Conservation (phyloP, 2,113 vertebrate genomes). For the Mionectes macconnelli region DNA sequence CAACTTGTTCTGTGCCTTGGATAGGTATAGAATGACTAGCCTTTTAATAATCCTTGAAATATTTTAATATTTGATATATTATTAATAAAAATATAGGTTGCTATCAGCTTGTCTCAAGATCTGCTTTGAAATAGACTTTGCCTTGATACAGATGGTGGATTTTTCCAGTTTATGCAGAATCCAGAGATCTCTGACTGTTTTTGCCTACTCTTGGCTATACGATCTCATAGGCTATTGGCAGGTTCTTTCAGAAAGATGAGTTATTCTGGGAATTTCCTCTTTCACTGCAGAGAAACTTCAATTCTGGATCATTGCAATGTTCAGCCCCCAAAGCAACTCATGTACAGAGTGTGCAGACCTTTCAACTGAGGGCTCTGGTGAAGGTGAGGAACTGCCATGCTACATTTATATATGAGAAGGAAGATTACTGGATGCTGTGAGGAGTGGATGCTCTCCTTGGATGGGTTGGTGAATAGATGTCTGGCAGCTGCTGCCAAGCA, state of each 20-base stretch:
- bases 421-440: not conserved
- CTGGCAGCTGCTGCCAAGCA: not conserved
- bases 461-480: not conserved
- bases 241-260: not conserved
- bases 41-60: not conserved
- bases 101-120: not conserved
- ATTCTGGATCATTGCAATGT: not conserved
- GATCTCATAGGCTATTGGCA: not conserved
- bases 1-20: not conserved
- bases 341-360: not conserved
- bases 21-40: not conserved
- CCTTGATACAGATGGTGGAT: not conserved
- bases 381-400: not conserved
- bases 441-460: not conserved
- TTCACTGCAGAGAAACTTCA: not conserved
- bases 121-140: not conserved
- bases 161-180: not conserved
- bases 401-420: not conserved
- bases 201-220: not conserved
- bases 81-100: not conserved
- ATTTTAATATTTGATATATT: not conserved
- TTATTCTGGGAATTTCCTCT: not conserved
- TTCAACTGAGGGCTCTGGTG: not conserved
- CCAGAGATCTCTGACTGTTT: not conserved
- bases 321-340: not conserved